Base-by-base conservation (phyloP, 2,113 vertebrate species). In the Dicentrarchus labrax region DNA sequence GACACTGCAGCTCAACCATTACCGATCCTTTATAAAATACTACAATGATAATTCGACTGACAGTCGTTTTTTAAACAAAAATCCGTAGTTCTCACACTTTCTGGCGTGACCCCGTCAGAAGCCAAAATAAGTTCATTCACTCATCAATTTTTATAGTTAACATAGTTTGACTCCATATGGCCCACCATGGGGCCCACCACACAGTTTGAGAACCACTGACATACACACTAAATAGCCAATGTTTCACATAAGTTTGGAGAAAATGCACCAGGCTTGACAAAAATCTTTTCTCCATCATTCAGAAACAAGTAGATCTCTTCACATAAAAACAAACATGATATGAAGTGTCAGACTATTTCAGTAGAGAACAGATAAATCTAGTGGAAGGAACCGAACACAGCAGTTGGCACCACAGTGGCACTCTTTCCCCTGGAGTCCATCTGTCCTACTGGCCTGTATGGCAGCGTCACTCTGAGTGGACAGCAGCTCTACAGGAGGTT, bases 371-470 rank as follows among this genome's bases (percentile, higher is more conserved):
- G 95, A 97, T 71, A 95, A 77, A 85, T 99, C 98, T 65, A 96
- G 96, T 0, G 98, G 98, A 17, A 99, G 93, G 87, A 96, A 96
- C 1, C 88, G 90, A 4, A 86, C 38, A 68, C 98, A 99, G 0
- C 68, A 78, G 1, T 0, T 59, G 24, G 96, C 81, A 0, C 95
- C 95, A 56, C 98, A 99, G 61, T 91, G 89, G 87, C 98, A 99
- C 3, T 88, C 90, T 83, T 98, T 99, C 39, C 95, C 95, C 51
- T 51, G 72, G 22, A 70, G 72, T 36, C 6, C 81, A 39, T 75
- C 59, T 5, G 87, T 76, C 19, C 82, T 78, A 3, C 4, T 24
- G 48, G 74, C 10, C n/a, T 67, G 65, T 0, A 77, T 39, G 12
- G 43, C 39, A 9, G 54, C 11, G 2, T 48, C 54, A 1, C 64